Conservation (phyloP, 2,797 vertebrate genomes). For the Balearica regulorum region DNA sequence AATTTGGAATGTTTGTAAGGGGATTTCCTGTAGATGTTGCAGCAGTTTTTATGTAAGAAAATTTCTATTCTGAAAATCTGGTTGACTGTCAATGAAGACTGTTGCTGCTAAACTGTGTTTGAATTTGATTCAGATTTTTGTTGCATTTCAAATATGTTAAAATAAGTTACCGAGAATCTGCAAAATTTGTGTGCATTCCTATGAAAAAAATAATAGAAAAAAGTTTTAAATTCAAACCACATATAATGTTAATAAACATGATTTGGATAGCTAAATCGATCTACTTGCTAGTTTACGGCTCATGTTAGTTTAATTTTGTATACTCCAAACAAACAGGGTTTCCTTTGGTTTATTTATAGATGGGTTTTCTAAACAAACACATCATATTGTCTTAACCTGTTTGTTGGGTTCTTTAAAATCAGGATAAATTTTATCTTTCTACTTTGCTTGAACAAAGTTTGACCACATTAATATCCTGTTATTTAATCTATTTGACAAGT, state of each 20-base stretch:
- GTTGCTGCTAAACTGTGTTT: neutral
- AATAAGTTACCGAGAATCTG: neutral
- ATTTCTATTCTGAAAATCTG: neutral
- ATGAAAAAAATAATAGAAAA: neutral
- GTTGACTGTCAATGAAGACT: neutral
- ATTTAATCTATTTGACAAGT: neutral
- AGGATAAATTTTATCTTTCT: neutral
- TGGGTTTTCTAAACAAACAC: neutral
- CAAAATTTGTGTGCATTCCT: neutral
- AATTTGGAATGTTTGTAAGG: neutral
- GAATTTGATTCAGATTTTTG: neutral
- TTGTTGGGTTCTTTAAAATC: neutral
- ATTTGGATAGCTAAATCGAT: neutral
- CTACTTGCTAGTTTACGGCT: neutral
- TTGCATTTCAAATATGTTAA: neutral
- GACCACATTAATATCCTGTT: neutral
- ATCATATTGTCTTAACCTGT: neutral
- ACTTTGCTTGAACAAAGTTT: neutral
- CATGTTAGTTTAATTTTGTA: neutral
- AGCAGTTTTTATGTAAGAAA: neutral
- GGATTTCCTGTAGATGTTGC: neutral
- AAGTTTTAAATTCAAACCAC: neutral
- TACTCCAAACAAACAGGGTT: neutral
- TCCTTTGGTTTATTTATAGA: neutral
- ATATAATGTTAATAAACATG: neutral